Base-by-base conservation (phyloP, 2,113 vertebrate species). In the Nesoenas mayeri region DNA sequence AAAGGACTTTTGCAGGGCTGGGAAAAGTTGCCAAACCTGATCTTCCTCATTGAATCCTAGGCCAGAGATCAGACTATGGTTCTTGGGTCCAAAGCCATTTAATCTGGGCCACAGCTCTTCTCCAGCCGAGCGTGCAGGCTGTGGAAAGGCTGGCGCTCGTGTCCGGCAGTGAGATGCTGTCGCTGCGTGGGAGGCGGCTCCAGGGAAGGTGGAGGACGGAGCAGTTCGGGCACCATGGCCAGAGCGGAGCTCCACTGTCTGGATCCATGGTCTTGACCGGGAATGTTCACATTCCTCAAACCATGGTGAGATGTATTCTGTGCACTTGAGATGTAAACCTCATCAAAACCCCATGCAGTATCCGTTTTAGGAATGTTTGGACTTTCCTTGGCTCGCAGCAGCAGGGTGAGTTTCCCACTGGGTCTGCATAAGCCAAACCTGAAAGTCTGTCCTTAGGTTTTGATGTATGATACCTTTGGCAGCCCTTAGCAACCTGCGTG, bases 101-200 rank as follows among this genome's bases (percentile, higher is more conserved):
- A 15, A 50, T 77, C 66, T 75, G 54, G 67, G 75, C 50, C 56
- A 19, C 31, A 50, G 85, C 31, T 77, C 85, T 58, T n/a, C 29
- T 2, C 9, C 58, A 61, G 78, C 38, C 32, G 21, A 12, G 16
- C 0, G 0, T 4, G 13, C 5, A 1, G 2, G 26, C 29, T 12
- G 7, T 3, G 34, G 14, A 7, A 19, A 15, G 12, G 54, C 22
- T 54, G 17, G 2, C 0, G 1, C 6, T 70, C 4, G 0, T 15
- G 73, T 29, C 13, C 66, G 25, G 58, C 72, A 16, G 44, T 3
- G 83, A 54, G 69, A 2, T 17, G 77, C 3, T 40, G 11, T 7
- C 13, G 2, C 65, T 2, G 50, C 3, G 0, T 10, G 42, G 50
- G 42, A n/a, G n/a, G 7, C 3, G 70, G 4, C 15, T 5, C 29